phyloP scores from a whole-genome alignment of 2,113 vertebrate species.

The Centropus unirufus region DNA sequence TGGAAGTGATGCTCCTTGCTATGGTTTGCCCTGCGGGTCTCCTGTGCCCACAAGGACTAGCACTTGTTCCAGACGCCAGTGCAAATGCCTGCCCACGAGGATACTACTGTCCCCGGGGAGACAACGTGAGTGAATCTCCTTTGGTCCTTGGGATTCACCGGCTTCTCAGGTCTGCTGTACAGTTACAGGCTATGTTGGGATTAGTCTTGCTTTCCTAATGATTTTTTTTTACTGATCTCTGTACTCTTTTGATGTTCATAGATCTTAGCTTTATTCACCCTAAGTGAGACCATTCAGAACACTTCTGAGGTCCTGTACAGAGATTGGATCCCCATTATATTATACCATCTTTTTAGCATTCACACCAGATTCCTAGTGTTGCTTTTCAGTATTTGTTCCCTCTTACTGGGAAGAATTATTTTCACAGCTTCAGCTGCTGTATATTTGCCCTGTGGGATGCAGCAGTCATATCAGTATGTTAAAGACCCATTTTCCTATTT shows the following conservation, averaged over 20 bases:
- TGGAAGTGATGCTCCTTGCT: slow-evolving; percentile 82
- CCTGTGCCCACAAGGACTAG: slow-evolving; percentile 84
- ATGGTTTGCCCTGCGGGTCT: slow-evolving; percentile 86
- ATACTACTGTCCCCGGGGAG: slow-evolving; percentile 84
- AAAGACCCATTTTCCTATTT: neutral
- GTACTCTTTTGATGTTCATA: neutral
- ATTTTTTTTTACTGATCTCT: neutral
- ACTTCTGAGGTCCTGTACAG: neutral
- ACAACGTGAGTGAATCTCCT: slow-evolving; percentile 74
- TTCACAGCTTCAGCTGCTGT: neutral
- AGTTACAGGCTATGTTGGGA: neutral
- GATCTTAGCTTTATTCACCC: neutral
- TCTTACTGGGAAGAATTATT: neutral
- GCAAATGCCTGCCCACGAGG: slow-evolving; percentile 84
- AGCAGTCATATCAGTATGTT: neutral
- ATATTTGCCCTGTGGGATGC: neutral
- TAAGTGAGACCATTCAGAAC: accelerated
- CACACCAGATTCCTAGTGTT: neutral
- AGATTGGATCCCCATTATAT: neutral
- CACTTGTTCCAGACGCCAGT: slow-evolving; percentile 77
- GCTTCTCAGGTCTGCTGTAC: neutral
- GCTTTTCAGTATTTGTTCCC: neutral
- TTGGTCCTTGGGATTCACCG: accelerated
- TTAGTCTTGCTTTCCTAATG: neutral
- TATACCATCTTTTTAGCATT: neutral